These are phyloP conservation scores for Echinarachnius parma DNA, from an alignment of 53 echinoderm and acorn worm species.

Conservation along the genomic window DNA sequence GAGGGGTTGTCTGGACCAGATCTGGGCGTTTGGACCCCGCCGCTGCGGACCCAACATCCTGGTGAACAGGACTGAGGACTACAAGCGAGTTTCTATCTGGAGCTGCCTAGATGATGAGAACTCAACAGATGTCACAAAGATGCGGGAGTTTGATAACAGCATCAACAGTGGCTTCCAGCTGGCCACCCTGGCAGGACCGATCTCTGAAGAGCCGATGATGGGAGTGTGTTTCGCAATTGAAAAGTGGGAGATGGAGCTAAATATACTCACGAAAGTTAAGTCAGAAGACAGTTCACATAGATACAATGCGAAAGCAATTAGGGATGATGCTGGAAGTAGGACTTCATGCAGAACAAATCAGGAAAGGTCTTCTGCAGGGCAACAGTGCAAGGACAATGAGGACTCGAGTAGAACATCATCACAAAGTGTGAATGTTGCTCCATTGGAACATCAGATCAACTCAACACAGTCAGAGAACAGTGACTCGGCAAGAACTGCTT, in stretches of 20 bases:
- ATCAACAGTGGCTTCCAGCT: conserved; percentile 93
- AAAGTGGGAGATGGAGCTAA: conserved; percentile 66
- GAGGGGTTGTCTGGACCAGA: conserved; percentile 62
- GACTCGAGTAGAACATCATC: too few relatives aligned
- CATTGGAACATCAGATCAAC: too few relatives aligned
- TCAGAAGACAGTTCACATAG: too few relatives aligned
- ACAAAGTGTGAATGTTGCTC: too few relatives aligned
- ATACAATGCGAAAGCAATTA: too few relatives aligned
- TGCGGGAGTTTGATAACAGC: conserved; percentile 82
- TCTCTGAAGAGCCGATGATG: conserved; percentile 98
- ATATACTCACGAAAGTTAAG: background rate
- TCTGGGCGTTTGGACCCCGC: conserved; percentile 96
- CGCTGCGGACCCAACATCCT: conserved; percentile 89
- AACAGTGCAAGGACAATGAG: too few relatives aligned
- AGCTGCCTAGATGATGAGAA: conserved; percentile 54
- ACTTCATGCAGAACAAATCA: too few relatives aligned
- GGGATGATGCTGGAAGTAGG: too few relatives aligned
- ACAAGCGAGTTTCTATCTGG: conserved; percentile 77
- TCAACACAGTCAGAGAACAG: too few relatives aligned
- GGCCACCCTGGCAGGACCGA: conserved; percentile 90
- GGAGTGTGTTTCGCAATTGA: conserved; percentile 81
- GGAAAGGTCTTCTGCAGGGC: too few relatives aligned
- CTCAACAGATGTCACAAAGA: too few relatives aligned
- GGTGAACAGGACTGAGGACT: conserved; percentile 72
- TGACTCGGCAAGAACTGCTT: too few relatives aligned